Evolutionary conservation across 2,888 invertebrate genomes (phyloP).

Genomic region (Antheraea yamamai): DNA sequence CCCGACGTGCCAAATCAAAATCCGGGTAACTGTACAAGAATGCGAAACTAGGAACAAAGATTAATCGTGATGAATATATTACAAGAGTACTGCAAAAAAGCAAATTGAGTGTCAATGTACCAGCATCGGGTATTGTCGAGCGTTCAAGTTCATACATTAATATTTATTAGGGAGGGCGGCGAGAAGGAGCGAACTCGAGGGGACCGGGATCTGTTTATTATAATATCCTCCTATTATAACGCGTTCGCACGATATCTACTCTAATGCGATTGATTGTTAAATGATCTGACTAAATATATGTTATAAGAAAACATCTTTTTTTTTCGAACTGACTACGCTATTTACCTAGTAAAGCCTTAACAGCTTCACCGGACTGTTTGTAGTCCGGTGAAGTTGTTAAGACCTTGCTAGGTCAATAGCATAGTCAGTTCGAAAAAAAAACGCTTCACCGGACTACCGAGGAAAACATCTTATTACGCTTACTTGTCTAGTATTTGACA

Average conservation of each 20-base stretch:
- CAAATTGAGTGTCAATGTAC: conserved; percentile 79
- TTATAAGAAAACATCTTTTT: conserved; percentile 28
- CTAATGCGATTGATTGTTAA: conserved; percentile 61
- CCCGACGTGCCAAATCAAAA: no score
- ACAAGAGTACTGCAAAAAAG: conserved; percentile 52
- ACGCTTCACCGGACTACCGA: no score
- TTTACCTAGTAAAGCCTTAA: no score
- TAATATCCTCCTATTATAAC: conserved; percentile 81
- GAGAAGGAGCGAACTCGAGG: conserved; percentile 52
- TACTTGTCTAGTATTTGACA: background rate
- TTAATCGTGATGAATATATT: conserved; percentile 14
- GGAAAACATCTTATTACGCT: conserved; percentile 4
- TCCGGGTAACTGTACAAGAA: background rate
- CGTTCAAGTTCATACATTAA: conserved; percentile 79
- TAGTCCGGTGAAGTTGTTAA: no score
- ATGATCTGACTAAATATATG: conserved; percentile 39
- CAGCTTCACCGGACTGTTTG: no score
- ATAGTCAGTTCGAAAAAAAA: no score
- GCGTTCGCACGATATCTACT: conserved; percentile 76
- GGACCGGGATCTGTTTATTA: conserved; percentile 79
- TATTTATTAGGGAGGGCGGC: conserved; percentile 76
- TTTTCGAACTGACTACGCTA: no score
- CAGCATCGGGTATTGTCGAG: conserved; percentile 73
- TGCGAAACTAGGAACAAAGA: conserved; percentile 13
- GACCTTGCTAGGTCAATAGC: no score